phyloP scores from a whole-genome alignment of 2,888 invertebrate species.

The Allygus modestus region DNA sequence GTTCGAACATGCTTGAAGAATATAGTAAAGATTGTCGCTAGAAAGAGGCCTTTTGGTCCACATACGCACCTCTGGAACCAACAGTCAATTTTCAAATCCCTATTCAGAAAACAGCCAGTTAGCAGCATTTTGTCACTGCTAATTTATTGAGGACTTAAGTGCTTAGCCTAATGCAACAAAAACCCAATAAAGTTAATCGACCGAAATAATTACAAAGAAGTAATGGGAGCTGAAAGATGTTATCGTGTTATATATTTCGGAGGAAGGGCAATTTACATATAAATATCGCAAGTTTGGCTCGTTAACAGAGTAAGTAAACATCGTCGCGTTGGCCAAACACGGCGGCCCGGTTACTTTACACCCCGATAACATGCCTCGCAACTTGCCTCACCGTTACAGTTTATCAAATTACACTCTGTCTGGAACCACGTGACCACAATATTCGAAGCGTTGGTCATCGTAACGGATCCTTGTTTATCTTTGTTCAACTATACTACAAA shows the following conservation, averaged over 20 bases:
- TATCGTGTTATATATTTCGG: constrained; percentile 12
- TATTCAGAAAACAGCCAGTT: too few species aligned
- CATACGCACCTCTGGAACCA: too few species aligned
- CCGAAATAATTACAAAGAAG: constrained; percentile 14
- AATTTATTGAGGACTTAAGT: neutral
- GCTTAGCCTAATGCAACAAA: constrained; percentile 17
- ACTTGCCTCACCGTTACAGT: neutral
- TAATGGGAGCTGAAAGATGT: constrained; percentile 18
- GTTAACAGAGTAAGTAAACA: constrained; percentile 34
- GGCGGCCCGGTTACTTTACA: neutral
- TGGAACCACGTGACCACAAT: too few species aligned
- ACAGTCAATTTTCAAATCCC: too few species aligned
- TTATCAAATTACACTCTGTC: too few species aligned
- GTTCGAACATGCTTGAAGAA: too few species aligned
- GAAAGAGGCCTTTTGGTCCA: too few species aligned
- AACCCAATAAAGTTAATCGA: constrained; percentile 22
- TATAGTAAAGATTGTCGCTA: too few species aligned
- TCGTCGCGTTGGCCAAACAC: constrained; percentile 19
- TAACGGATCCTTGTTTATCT: too few species aligned
- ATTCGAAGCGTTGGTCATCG: too few species aligned
- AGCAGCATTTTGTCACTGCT: neutral
- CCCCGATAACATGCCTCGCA: neutral
- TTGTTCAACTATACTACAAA: too few species aligned
- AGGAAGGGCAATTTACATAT: constrained; percentile 27
- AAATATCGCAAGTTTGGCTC: constrained; percentile 44